Conservation (phyloP, 2,113 vertebrate genomes). For the Marcusenius ussheri region DNA sequence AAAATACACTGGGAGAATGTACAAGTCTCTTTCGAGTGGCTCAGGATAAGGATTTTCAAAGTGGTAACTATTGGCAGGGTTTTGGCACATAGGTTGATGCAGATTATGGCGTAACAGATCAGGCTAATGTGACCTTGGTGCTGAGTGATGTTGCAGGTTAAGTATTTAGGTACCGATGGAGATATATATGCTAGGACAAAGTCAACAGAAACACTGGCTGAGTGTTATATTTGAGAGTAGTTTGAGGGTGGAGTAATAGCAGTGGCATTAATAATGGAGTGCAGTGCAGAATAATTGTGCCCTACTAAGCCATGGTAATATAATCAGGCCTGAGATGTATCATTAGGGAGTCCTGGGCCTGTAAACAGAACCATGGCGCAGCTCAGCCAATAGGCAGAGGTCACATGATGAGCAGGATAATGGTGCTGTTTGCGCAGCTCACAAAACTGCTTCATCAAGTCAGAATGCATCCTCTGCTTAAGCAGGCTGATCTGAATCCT, state of each 20-base stretch:
- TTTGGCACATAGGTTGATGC: background rate
- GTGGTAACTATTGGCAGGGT: background rate
- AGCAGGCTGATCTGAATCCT: background rate
- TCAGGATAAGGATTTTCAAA: background rate
- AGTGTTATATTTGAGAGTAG: background rate
- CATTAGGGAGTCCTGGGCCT: background rate
- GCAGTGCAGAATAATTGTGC: background rate
- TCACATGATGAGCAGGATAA: background rate
- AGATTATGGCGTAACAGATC: background rate
- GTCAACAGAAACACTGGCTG: background rate
- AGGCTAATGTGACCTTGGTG: background rate
- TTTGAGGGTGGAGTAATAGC: background rate
- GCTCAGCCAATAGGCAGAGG: background rate
- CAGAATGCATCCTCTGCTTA: background rate
- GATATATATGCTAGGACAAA: background rate
- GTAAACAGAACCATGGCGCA: background rate
- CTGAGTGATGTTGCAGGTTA: background rate
- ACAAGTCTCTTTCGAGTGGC: background rate
- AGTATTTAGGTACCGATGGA: background rate
- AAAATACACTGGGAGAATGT: background rate
- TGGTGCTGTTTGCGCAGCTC: background rate
- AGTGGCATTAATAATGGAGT: background rate
- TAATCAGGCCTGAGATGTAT: background rate
- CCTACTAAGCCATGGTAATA: background rate
- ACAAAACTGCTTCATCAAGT: background rate